Base-by-base conservation (phyloP, 2,113 vertebrate species). In the Panthera uncia region DNA sequence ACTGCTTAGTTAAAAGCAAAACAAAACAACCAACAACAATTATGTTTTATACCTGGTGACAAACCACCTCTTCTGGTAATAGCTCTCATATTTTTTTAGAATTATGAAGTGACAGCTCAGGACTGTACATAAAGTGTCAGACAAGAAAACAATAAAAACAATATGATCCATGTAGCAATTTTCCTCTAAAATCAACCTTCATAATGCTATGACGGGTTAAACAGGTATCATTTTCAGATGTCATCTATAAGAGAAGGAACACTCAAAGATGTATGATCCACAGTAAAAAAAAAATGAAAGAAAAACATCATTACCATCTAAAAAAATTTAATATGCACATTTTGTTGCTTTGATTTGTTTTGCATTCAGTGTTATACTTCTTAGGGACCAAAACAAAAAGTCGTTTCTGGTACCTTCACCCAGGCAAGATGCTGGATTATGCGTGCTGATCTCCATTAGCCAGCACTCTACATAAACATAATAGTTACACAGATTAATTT, bases 111-210 rank as follows among this genome's bases (percentile, higher is more conserved):
- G 89, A 96, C 52, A 93, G 41, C 27, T 83, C 12, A 87, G 14
- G 33, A 48, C 23, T n/a, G 3, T 21, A 89, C 41, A 89, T 81
- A 89, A 96, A 85, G n/a, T 57, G 29, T 91, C 21, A 86, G 61
- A 82, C 18, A 95, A 41, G 29, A 57, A 97, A 93, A 93, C 93
- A 93, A 94, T 94, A 97, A 81, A 85, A 96, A 97, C 63, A 81
- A 84, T 82, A 10, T 95, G 52, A 93, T 31, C 23, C 41, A 80
- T 79, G 45, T 89, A 96, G 78, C 63, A 97, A 89, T 97, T 96
- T 95, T 96, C 13, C n/a, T 97, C 86, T 94, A 97, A 98, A 97
- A 95, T 96, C 89, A 95, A 96, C 57, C 48, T 95, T 91, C 68
- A 48, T 27, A 86, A 86, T 71, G 21, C 16, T 88, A 50, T 83